Evolutionary conservation across 2,797 vertebrate genomes (phyloP), one percentile per base, ranked within the genome.

Genomic region (Bryconaethiops microstoma): DNA sequence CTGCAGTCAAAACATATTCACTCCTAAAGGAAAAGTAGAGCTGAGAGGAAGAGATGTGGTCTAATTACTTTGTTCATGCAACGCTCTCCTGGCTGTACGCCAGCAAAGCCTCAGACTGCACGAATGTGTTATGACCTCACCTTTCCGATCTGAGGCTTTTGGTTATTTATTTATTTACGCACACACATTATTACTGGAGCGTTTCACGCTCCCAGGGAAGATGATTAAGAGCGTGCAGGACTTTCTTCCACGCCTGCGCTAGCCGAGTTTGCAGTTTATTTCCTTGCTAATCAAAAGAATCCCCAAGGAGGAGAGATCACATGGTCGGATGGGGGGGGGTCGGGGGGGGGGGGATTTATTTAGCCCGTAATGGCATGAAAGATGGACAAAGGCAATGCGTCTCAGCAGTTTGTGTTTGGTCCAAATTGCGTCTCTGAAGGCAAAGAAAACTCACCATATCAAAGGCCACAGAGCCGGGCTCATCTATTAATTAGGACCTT

Each of bases 171-270:
- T 75, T 67, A 82, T 77, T 35, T 63, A 29, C 60, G 10, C 29
- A 45, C 5, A 9, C 17, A 75, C n/a, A 48, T 79, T 75, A 57
- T 52, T 74, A 54, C 48, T 71, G 21, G 52, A 42, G 16, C 45
- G 21, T 89, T 90, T 89, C 88, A 89, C 86, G 81, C 80, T 81
- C 64, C 68, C 76, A 68, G 42, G 71, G 68, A 84, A 79, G 79
- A 92, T 84, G 86, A 91, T 90, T 88, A 90, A 86, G 76, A 78
- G 79, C 79, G 60, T 78, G 85, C 78, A 77, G 69, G 81, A 86
- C 80, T 76, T 84, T 77, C 64, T 77, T 69, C 25, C 13, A 17
- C 54, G 50, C 39, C 48, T 59, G 73, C 13, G 21, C 48, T 73
- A 77, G 60, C 39, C 65, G 10, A 52, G 72, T 57, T 29, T 80